A percentile compares a stretch with the other conserved stretches of the same genome.
These are phyloP conservation scores for Aradus depressus DNA, from an alignment of 2,888 invertebrate species.

Conservation along the genomic window DNA sequence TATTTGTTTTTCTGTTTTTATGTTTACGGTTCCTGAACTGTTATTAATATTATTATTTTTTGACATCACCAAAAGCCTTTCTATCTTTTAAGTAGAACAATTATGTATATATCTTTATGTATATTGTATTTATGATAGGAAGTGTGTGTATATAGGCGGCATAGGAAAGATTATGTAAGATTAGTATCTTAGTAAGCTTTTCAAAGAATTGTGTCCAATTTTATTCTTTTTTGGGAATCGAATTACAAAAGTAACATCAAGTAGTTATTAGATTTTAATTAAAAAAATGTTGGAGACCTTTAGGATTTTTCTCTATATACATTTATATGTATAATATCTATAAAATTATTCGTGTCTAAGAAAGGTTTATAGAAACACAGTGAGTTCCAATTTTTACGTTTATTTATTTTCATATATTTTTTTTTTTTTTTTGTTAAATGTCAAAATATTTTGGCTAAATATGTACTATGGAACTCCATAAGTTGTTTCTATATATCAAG, in stretches of 20 bases:
- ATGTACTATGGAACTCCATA: no score
- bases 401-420: no score
- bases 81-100: constrained; percentile 11
- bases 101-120: constrained; percentile 15
- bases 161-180: constrained; percentile 22
- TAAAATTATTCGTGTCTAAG: constrained; percentile 15
- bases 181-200: constrained; percentile 11
- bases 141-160: constrained; percentile 22
- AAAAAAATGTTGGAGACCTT: constrained; percentile 8
- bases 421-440: no score
- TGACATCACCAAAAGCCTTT: constrained; percentile 19
- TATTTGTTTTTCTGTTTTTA: not conserved
- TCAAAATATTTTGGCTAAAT: constrained; percentile 15
- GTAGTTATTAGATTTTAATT: constrained; percentile 5
- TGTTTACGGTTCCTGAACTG: constrained; percentile 4
- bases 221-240: not conserved
- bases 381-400: no score
- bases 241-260: not conserved
- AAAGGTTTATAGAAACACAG: constrained; percentile 13
- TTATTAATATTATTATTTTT: no score
- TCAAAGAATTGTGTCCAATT: constrained; percentile 10
- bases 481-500: no score
- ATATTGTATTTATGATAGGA: constrained; percentile 24
- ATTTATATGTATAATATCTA: constrained; percentile 8
- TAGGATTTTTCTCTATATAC: constrained; percentile 17